Evolutionary conservation across 2,113 vertebrate genomes (phyloP).

Genomic region (Salvator merianae): DNA sequence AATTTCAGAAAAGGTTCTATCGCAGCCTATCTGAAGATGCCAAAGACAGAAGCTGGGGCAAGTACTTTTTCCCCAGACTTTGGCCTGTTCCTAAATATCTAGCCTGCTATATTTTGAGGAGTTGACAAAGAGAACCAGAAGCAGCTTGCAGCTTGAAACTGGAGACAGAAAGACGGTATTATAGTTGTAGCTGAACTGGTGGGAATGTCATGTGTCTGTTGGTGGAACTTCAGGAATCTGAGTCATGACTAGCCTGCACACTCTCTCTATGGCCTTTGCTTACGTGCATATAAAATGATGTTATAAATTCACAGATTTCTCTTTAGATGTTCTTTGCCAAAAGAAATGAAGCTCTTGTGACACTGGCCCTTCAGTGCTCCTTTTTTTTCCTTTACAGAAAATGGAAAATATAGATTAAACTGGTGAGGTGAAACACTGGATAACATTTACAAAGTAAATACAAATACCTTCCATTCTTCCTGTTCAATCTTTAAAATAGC

Average conservation of each 20-base stretch:
- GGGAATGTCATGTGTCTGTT: not conserved
- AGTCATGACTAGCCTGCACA: not conserved
- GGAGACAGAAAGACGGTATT: not conserved
- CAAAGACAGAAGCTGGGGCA: no score
- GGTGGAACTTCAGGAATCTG: not conserved
- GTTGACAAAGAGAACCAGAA: not conserved
- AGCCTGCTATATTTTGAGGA: no score
- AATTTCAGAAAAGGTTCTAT: no score
- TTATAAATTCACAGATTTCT: not conserved
- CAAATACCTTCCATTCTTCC: conserved; percentile 92
- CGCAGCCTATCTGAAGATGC: no score
- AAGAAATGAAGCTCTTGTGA: not conserved
- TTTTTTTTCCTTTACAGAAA: no score
- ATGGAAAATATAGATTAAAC: not conserved
- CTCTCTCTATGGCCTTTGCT: not conserved
- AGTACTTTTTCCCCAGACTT: no score
- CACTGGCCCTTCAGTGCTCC: not conserved
- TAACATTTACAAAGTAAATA: not conserved
- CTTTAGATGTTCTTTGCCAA: not conserved
- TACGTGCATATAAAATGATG: not conserved
- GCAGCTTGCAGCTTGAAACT: not conserved
- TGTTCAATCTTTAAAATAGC: conserved; percentile 88
- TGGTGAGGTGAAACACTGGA: not conserved
- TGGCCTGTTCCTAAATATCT: no score
- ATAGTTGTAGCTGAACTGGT: no score